A percentile compares a stretch with the other conserved stretches of the same genome.
These are phyloP conservation scores for Adoxophyes honmai DNA, from an alignment of 1,140 invertebrate species.

Conservation along the genomic window DNA sequence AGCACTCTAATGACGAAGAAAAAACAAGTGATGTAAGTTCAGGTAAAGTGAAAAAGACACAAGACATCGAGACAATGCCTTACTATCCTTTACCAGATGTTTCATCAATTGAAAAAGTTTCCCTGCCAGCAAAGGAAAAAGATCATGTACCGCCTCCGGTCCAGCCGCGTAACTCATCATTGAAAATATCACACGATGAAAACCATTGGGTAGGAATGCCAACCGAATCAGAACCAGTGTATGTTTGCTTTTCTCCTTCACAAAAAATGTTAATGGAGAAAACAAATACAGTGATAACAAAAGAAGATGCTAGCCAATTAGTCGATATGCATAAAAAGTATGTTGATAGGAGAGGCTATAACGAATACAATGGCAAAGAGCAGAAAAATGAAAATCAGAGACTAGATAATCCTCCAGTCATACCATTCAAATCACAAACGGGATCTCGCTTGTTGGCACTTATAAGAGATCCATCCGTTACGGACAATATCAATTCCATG, in stretches of 20 bases:
- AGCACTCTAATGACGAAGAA: not conserved
- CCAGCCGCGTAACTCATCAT: constrained; percentile 61
- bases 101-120: constrained; percentile 35
- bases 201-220: constrained; percentile 79
- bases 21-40: not conserved
- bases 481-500: constrained; percentile 42
- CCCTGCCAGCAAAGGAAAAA: constrained; percentile 27
- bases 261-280: constrained; percentile 79
- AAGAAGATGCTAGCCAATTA: constrained; percentile 78
- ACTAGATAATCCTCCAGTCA: constrained; percentile 29
- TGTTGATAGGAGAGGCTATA: constrained; percentile 79
- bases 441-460: constrained; percentile 64
- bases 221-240: constrained; percentile 78
- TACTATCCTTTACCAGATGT: constrained; percentile 40
- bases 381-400: constrained; percentile 17
- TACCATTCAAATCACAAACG: constrained; percentile 65
- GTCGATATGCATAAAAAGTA: constrained; percentile 84
- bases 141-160: constrained; percentile 51
- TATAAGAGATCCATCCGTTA: constrained; percentile 50
- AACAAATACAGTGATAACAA: constrained; percentile 62
- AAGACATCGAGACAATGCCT: constrained; percentile 27
- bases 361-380: constrained; percentile 55
- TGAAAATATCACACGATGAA: constrained; percentile 57
- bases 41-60: constrained; percentile 14
- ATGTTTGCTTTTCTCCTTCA: constrained; percentile 84